These are phyloP conservation scores for Orchestes rusci DNA, from an alignment of 2,888 invertebrate species.

Conservation along the genomic window DNA sequence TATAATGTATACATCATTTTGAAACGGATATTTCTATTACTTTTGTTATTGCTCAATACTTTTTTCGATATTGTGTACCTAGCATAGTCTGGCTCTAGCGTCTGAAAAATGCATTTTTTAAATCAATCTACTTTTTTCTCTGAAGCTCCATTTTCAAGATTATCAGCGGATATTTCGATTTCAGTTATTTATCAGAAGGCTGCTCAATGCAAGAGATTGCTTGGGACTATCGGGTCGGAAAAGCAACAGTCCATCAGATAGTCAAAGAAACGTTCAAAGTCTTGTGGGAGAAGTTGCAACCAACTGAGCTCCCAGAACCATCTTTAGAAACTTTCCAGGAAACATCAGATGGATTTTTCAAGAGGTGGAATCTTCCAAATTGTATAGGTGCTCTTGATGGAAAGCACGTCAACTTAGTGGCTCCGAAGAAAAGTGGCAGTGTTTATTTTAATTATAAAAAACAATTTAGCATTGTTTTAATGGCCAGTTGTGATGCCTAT, in stretches of 20 bases:
- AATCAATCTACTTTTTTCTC: no score
- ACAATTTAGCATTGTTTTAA: no score
- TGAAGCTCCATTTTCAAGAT: no score
- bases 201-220: conserved; percentile 25
- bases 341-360: conserved; percentile 9
- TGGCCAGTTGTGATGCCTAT: conserved; percentile 30
- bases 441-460: no score
- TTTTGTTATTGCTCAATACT: no score
- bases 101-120: no score
- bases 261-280: conserved; percentile 24
- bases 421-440: no score
- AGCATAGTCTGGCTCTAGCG: no score
- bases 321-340: background rate
- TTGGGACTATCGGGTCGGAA: conserved; percentile 25
- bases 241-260: conserved; percentile 31
- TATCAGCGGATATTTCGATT: conserved; percentile 11
- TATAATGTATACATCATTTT: no score
- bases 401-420: conserved; percentile 5
- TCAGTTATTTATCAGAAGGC: conserved; percentile 23
- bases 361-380: conserved; percentile 2
- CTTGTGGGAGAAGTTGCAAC: conserved; percentile 26
- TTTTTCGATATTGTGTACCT: no score
- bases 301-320: background rate
- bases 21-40: no score
- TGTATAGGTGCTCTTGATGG: background rate